Evolutionary conservation across 2,113 vertebrate species (phyloP).

Genomic region (Trochalopteron elliotii): DNA sequence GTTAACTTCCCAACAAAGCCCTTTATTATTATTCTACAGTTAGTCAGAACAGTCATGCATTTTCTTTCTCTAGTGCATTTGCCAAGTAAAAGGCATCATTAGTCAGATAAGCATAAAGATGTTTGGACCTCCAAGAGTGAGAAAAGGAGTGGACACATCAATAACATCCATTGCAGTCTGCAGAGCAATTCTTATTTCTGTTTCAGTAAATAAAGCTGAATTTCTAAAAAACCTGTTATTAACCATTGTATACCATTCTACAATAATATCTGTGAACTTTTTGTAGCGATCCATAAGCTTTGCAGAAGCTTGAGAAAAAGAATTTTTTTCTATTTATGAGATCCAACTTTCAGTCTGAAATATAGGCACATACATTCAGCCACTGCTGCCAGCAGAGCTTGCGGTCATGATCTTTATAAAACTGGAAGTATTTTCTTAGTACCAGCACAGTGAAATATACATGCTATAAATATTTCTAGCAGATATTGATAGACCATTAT

Average conservation of each 20-base stretch:
- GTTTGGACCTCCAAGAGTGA: not conserved
- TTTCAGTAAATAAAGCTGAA: not conserved
- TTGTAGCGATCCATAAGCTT: not conserved
- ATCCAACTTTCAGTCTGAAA: not conserved
- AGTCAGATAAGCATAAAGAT: not conserved
- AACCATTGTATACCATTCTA: not conserved
- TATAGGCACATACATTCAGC: accelerated
- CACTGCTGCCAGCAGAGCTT: not conserved
- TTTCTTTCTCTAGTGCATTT: not conserved
- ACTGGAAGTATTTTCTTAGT: not conserved
- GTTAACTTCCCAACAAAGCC: slow-evolving; percentile 10
- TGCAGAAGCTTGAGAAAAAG: not conserved
- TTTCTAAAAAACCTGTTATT: not conserved
- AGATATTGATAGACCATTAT: not conserved
- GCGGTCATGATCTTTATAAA: not conserved
- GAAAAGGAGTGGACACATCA: not conserved
- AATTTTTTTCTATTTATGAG: not conserved
- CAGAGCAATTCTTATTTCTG: not conserved
- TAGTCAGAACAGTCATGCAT: not conserved
- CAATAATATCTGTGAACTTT: not conserved
- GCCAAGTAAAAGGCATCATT: not conserved
- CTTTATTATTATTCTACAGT: slow-evolving; percentile 8
- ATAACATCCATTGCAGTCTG: not conserved
- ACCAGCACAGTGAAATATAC: not conserved
- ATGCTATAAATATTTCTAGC: not conserved